Evolutionary conservation across 1,140 invertebrate genomes (phyloP).

Genomic region (Phocides pigmalion): DNA sequence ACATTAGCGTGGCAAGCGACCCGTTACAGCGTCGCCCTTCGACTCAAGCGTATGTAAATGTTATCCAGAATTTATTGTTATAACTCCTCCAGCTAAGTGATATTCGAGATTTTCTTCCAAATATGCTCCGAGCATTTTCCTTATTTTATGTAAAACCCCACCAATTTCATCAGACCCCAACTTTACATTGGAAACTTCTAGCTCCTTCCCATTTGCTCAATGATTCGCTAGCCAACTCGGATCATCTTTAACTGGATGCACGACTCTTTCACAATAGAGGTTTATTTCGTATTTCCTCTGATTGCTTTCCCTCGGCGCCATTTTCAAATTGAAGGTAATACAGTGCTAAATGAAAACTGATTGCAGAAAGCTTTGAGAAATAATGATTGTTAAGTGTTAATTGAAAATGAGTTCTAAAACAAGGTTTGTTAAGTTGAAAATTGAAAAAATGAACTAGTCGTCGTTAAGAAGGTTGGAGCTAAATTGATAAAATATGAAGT

Average conservation of each 20-base stretch:
- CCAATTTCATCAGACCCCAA: slow-evolving; percentile 46
- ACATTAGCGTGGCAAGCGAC: slow-evolving; percentile 67
- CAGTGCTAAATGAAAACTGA: slow-evolving; percentile 56
- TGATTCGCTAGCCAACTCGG: slow-evolving; percentile 25
- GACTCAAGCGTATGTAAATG: slow-evolving; percentile 74
- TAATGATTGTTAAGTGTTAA: slow-evolving; percentile 25
- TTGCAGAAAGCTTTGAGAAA: slow-evolving; percentile 38
- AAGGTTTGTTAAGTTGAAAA: slow-evolving; percentile 33
- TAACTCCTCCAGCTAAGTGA: slow-evolving; percentile 77
- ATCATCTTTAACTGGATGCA: slow-evolving; percentile 41
- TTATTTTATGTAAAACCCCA: slow-evolving; percentile 53
- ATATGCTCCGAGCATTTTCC: slow-evolving; percentile 67
- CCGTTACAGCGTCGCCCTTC: slow-evolving; percentile 65
- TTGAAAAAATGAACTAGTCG: slow-evolving; percentile 1
- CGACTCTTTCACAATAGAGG: slow-evolving; percentile 41
- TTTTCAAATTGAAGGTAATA: slow-evolving; percentile 60
- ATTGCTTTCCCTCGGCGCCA: slow-evolving; percentile 49
- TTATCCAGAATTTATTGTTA: slow-evolving; percentile 79
- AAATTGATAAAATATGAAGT: slow-evolving; percentile 48
- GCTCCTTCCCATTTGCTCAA: slow-evolving; percentile 2
- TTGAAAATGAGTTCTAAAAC: slow-evolving; percentile 27
- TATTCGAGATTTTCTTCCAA: slow-evolving; percentile 74
- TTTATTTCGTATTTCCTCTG: slow-evolving; percentile 55
- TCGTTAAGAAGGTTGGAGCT: slow-evolving; percentile 34
- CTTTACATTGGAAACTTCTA: slow-evolving; percentile 24